These are phyloP conservation scores for Cantharis lateralis DNA, from an alignment of 2,888 invertebrate genomes.

Conservation along the genomic window DNA sequence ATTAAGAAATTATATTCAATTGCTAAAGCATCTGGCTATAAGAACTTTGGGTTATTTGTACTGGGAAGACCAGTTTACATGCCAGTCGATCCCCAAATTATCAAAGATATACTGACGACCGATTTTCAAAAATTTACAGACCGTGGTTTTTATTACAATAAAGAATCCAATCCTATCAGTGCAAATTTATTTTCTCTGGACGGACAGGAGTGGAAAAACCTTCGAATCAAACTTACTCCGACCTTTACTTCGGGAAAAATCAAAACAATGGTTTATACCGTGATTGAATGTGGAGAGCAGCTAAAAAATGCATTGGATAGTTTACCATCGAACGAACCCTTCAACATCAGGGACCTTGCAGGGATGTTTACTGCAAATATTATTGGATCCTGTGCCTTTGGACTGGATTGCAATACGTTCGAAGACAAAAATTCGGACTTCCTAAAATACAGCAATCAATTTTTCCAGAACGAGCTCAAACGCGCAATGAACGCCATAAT, in stretches of 20 bases:
- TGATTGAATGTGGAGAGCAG: not conserved
- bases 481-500: not conserved
- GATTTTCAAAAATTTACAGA: constrained; percentile 65
- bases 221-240: constrained; percentile 51
- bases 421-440: constrained; percentile 56
- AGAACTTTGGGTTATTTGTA: not conserved
- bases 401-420: constrained; percentile 52
- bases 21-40: not conserved
- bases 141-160: constrained; percentile 62
- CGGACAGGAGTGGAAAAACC: constrained; percentile 64
- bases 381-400: constrained; percentile 64
- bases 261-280: constrained; percentile 52
- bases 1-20: not conserved
- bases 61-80: not conserved
- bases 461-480: not conserved
- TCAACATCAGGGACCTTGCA: constrained; percentile 56
- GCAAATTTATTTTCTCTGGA: constrained; percentile 61
- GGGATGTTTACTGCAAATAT: constrained; percentile 61
- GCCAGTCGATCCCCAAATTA: not conserved
- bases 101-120: constrained; percentile 56
- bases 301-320: not conserved
- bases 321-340: constrained; percentile 37
- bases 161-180: constrained; percentile 60
- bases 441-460: not conserved
- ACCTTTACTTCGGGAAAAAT: constrained; percentile 33